Conservation (phyloP, 1,140 invertebrate genomes). For the Drosophila pruinosa region DNA sequence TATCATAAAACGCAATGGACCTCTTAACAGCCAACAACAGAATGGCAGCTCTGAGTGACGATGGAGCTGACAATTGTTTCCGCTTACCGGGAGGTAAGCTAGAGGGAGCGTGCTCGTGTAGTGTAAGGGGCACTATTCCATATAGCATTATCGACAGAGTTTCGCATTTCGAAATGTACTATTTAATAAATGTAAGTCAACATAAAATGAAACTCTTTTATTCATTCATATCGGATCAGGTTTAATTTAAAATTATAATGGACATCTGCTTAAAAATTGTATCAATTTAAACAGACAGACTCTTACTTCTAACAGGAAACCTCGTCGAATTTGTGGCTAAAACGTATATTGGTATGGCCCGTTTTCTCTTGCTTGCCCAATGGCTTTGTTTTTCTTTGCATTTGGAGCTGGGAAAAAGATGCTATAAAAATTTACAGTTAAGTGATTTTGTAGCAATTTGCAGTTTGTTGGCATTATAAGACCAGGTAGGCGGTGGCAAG, state of each 20-base stretch:
- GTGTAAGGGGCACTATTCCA: background rate
- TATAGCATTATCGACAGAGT: background rate
- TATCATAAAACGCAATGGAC: constrained; percentile 66
- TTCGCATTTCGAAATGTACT: background rate
- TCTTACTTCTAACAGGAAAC: background rate
- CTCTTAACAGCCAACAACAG: constrained; percentile 50
- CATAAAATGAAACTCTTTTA: no score
- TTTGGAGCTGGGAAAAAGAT: constrained; percentile 32
- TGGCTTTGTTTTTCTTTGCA: constrained; percentile 35
- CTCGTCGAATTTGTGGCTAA: background rate
- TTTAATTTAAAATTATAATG: no score
- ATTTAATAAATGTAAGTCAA: background rate
- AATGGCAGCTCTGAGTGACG: constrained; percentile 50
- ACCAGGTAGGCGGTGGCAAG: constrained; percentile 27
- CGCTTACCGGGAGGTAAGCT: constrained; percentile 10
- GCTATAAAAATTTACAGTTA: constrained; percentile 67
- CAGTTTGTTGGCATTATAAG: constrained; percentile 60
- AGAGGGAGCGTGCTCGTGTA: no score
- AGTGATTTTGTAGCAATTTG: constrained; percentile 70
- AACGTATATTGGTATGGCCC: background rate
- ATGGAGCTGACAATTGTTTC: constrained; percentile 56
- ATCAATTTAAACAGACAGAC: no score
- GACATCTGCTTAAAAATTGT: no score
- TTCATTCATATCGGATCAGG: no score
- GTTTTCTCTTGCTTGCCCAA: no score